Percentiles rank a stretch among this genome's conserved stretches.
These are phyloP conservation scores for Egretta garzetta DNA, from an alignment of 2,113 vertebrate species.

Conservation along the genomic window DNA sequence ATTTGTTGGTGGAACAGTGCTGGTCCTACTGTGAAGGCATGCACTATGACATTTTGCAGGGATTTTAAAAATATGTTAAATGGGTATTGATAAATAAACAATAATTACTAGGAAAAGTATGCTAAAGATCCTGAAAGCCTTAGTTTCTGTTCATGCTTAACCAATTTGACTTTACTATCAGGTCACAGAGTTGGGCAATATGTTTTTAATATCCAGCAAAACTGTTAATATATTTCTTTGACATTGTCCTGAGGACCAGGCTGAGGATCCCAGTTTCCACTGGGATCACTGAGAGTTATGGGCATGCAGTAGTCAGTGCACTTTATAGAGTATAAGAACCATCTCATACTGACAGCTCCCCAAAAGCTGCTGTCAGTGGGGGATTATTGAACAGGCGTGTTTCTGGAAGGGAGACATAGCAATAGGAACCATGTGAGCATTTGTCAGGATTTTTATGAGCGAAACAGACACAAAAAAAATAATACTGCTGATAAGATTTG, in stretches of 20 bases:
- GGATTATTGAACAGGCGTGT: neutral
- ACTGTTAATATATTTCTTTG: constrained; percentile 9
- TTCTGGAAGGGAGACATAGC: neutral
- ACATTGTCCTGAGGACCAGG: neutral
- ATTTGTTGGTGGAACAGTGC: neutral
- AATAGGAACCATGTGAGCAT: neutral
- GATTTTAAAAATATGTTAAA: neutral
- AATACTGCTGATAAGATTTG: neutral
- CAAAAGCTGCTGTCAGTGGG: neutral
- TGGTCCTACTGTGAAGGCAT: neutral
- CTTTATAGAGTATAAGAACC: neutral
- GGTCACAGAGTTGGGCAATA: neutral
- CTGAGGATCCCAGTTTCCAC: neutral
- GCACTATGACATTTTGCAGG: neutral
- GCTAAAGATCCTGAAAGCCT: neutral
- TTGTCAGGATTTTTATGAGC: neutral
- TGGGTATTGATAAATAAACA: neutral
- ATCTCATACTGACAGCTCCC: neutral
- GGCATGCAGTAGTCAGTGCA: neutral
- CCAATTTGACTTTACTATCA: neutral
- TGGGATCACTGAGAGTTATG: neutral
- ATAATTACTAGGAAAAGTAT: neutral
- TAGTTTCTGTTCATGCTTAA: neutral
- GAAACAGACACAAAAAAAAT: neutral
- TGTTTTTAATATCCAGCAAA: constrained; percentile 13